A percentile compares a stretch with the other conserved stretches of the same genome.
Conservation (phyloP, 2,113 vertebrate genomes). For the Salminus brasiliensis region DNA sequence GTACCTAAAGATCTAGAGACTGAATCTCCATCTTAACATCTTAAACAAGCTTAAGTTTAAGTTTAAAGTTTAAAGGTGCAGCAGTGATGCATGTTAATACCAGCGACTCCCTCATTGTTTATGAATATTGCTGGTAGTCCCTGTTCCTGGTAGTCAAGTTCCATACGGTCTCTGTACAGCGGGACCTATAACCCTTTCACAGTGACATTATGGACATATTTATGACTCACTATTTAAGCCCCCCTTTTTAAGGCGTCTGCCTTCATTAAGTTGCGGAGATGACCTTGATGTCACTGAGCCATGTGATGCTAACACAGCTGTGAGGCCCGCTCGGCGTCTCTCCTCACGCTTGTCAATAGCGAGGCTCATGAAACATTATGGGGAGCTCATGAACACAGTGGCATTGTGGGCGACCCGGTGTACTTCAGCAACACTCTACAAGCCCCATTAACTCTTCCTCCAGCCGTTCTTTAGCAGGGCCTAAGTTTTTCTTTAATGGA, state of each 20-base stretch:
- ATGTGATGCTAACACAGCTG: slow-evolving; percentile 23
- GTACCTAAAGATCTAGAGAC: no score
- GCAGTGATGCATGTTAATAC: no score
- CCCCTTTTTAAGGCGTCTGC: slow-evolving; percentile 61
- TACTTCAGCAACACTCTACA: slow-evolving; percentile 60
- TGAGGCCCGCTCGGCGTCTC: slow-evolving; percentile 36
- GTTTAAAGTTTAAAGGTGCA: no score
- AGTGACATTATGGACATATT: slow-evolving; percentile 58
- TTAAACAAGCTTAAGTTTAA: no score
- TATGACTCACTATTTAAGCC: slow-evolving; percentile 56
- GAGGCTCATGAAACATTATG: slow-evolving; percentile 73
- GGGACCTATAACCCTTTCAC: slow-evolving; percentile 53
- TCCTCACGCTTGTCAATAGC: slow-evolving; percentile 58
- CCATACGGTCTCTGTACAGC: slow-evolving; percentile 53
- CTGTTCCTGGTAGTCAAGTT: slow-evolving; percentile 54
- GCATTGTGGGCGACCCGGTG: slow-evolving; percentile 56
- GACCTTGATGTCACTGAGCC: slow-evolving; percentile 58
- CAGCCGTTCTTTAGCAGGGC: slow-evolving; percentile 51
- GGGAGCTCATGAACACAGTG: slow-evolving; percentile 60
- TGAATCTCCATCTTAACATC: no score
- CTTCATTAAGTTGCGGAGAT: slow-evolving; percentile 57
- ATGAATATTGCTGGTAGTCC: slow-evolving; percentile 12
- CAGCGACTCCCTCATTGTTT: neutral
- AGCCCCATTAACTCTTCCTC: slow-evolving; percentile 71
- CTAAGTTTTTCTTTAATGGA: slow-evolving; percentile 46